phyloP scores from a whole-genome alignment of 2,888 invertebrate species.

The Caenorhabditis sulstoni region DNA sequence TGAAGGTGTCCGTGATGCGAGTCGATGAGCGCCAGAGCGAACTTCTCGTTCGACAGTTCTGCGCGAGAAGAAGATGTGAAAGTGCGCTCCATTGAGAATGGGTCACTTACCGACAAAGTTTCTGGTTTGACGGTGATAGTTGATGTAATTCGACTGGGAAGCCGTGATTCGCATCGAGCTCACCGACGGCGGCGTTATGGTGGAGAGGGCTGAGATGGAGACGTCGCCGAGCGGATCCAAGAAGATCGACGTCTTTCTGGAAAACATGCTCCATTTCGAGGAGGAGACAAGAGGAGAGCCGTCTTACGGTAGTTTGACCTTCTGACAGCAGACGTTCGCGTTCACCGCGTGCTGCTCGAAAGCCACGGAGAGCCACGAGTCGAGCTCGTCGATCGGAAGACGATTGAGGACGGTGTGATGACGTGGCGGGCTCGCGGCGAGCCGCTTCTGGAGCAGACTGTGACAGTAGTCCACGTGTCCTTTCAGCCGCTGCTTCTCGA shows the following conservation, averaged over 20 bases:
- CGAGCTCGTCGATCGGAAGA: conserved; percentile 71
- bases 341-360: conserved; percentile 63
- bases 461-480: conserved; percentile 79
- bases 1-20: conserved; percentile 70
- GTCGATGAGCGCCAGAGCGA: conserved; percentile 74
- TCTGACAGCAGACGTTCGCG: conserved; percentile 73
- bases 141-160: conserved; percentile 61
- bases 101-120: conserved; percentile 75
- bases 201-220: conserved; percentile 71
- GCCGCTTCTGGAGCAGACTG: conserved; percentile 73
- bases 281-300: too few relatives aligned
- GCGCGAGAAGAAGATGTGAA: neutral
- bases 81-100: neutral
- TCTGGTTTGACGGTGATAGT: conserved; percentile 75
- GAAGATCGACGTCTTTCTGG: conserved; percentile 61
- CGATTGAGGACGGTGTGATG: conserved; percentile 41
- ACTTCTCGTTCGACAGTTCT: conserved; percentile 76
- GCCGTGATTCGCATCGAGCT: conserved; percentile 70
- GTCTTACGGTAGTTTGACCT: conserved; percentile 60
- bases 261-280: too few relatives aligned
- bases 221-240: conserved; percentile 74
- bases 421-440: conserved; percentile 41
- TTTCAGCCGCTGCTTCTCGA: conserved; percentile 74
- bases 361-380: conserved; percentile 74
- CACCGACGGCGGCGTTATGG: conserved; percentile 67